Evolutionary conservation across 2,113 vertebrate genomes (phyloP), one percentile per base, ranked within the genome.

Genomic region (Spheniscus mendiculus): DNA sequence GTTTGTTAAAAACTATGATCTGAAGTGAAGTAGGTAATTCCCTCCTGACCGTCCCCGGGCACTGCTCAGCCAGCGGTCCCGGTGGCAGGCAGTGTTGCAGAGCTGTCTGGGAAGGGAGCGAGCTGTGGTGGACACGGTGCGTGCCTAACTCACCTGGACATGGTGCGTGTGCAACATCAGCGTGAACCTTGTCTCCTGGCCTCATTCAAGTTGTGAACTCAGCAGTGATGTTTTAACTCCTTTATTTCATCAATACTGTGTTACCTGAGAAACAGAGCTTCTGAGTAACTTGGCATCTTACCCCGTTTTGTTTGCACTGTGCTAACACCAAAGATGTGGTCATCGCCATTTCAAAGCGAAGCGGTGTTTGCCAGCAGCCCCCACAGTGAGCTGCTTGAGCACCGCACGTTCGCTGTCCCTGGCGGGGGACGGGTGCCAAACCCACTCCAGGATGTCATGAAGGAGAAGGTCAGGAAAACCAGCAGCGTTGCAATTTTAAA

Each of bases 41-140:
- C 53, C 15, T 76, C 17, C 26, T 0, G 0, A 2, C 0, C 0
- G 22, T 12, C 38, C n/a, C 12, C 7, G 59, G 50, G 4, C 3
- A 1, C 38, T 17, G 36, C 53, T 69, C 56, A 52, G 72, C 20
- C 49, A 32, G 38, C 0, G 27, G 22, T 38, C 7, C 80, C 4
- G 8, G 38, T 15, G 69, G 36, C 67, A 29, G 36, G 55, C 25
- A 10, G 2, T 2, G 15, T 3, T 23, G 55, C 63, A 49, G 71
- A 58, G 47, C 23, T 58, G 71, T 20, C 9, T 67, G 44, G 62
- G 50, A 21, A n/a, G 29, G 36, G 44, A 10, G 10, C 2, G 22
- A 44, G 40, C 36, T 26, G 30, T 32, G 77, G 45, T 49, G 72
- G 52, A 5, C 34, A n/a, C 1, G 4, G 15, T 19, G 42, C 3